Base-by-base conservation (phyloP, 1,140 invertebrate species). In the Aphaenogaster ashmeadi region DNA sequence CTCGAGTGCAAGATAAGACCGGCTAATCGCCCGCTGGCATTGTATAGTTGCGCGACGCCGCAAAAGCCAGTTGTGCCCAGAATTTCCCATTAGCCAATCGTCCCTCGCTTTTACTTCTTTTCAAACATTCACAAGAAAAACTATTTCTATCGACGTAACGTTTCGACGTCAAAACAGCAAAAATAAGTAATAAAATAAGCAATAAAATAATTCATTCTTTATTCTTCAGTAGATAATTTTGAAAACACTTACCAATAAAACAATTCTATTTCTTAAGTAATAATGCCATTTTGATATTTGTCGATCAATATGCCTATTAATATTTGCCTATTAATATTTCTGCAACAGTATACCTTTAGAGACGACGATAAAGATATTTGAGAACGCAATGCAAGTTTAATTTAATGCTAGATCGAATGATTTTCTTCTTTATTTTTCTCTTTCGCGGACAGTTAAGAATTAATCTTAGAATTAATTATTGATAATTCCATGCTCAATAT, bases 1-100 rank as follows among this genome's bases (percentile, higher is more conserved):
- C 69, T 54, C 78, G 78, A 60, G 54, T 27, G 80, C 80, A 41
- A 84, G 80, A 74, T 84, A 84, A 84, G 56, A 84, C 80, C 56
- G 80, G 44, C 69, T 84, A 84, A 84, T 84, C 56, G 80, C 27
- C 38, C 80, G 58, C 41, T 8, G 67, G 67, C 33, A 83, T 84
- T 74, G 67, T 83, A 56, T 33, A 21, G 27, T 52, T 33, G 77
- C n/a, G 62, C 62, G 77, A 67, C 62, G 80, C 27, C 54, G 7
- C 80, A 18, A 74, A 84, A 83, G 52, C 41, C 52, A 74, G 67
- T 58, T 60, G 69, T 54, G 54, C n/a, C 13, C 38, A 38, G 71
- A 62, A 74, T 60, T 74, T 74, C 54, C 54, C 52, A 72, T 83
- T 83, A 83, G 11, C 15, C 38, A 2, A 7, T 52, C 27, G 38